These are phyloP conservation scores for Cotesia glomerata DNA, from an alignment of 1,140 invertebrate genomes.

Conservation along the genomic window DNA sequence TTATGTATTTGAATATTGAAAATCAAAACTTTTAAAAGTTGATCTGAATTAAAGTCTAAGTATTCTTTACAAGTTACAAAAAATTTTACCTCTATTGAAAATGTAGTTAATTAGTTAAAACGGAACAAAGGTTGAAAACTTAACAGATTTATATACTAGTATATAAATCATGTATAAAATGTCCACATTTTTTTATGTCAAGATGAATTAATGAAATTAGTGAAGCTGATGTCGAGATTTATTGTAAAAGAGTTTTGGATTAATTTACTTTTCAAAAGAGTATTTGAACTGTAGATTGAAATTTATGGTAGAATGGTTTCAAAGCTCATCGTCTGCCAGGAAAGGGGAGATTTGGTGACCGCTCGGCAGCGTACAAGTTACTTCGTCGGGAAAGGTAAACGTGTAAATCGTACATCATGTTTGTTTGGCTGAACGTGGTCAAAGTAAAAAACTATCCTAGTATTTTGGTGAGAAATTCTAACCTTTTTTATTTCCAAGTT, in stretches of 20 bases:
- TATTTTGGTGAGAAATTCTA: background rate
- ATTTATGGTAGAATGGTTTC: background rate
- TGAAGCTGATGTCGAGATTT: background rate
- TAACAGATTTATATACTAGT: too few relatives aligned
- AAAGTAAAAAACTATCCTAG: background rate
- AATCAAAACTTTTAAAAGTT: too few relatives aligned
- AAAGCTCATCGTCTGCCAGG: slow-evolving; percentile 6
- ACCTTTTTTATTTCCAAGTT: background rate
- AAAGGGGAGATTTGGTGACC: background rate
- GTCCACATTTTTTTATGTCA: too few relatives aligned
- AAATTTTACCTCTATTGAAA: background rate
- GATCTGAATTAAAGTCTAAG: background rate
- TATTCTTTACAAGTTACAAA: background rate
- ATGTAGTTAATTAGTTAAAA: too few relatives aligned
- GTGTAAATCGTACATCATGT: slow-evolving; percentile 2
- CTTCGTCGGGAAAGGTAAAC: background rate
- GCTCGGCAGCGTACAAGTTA: background rate
- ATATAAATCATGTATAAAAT: too few relatives aligned
- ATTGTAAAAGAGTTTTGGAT: background rate
- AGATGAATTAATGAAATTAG: too few relatives aligned
- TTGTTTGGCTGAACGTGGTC: background rate
- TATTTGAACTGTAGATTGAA: background rate
- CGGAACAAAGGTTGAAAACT: too few relatives aligned
- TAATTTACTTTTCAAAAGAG: background rate
- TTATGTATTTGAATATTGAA: too few relatives aligned